Evolutionary conservation across 2,888 invertebrate genomes (phyloP), one percentile per base, ranked within the genome.

Genomic region (Iphiclides podalirius): DNA sequence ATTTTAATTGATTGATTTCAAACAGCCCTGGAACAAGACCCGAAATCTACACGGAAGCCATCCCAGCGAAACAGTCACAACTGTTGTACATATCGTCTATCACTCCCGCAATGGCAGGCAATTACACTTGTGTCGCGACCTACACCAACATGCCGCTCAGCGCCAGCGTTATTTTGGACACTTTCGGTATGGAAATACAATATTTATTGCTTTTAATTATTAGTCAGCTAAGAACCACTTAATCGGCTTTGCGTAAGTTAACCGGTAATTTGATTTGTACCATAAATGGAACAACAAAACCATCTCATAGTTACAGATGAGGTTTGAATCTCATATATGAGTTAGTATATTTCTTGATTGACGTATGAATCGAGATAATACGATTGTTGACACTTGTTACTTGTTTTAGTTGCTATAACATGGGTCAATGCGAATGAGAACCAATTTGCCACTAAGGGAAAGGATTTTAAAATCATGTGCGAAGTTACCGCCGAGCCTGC

Each of bases 391-490:
- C n/a, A n/a, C n/a, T n/a, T n/a, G n/a, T n/a, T n/a, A 20, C 20
- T 59, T 54, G 39, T 51, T 55, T 39, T 79, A 96, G 96, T 94
- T 71, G 94, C 94, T 33, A 96, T 97, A 52, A 95, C 94, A 54
- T 96, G 95, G 93, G 93, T 92, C 9, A 94, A 97, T 75, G 96
- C 96, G 0, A 96, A 96, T 28, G 91, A 90, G 67, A 93, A 94
- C 67, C 97, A 97, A 75, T 94, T 91, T 67, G 95, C 96, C 1
- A 93, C 93, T 15, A 90, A 94, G 47, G 94, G 94, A 17, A 89
- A 91, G 58, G 93, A 95, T 65, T 95, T 92, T 71, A 91, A 91
- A 72, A 92, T 97, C 12, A 93, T 92, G 80, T 97, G 97, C 70
- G 92, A 94, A 75, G 97, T 97, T 0, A 92, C 92, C 52, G 96